A percentile compares a stretch with the other conserved stretches of the same genome.
Evolutionary conservation across 2,888 invertebrate species (phyloP).

Genomic region (Buathra laborator): DNA sequence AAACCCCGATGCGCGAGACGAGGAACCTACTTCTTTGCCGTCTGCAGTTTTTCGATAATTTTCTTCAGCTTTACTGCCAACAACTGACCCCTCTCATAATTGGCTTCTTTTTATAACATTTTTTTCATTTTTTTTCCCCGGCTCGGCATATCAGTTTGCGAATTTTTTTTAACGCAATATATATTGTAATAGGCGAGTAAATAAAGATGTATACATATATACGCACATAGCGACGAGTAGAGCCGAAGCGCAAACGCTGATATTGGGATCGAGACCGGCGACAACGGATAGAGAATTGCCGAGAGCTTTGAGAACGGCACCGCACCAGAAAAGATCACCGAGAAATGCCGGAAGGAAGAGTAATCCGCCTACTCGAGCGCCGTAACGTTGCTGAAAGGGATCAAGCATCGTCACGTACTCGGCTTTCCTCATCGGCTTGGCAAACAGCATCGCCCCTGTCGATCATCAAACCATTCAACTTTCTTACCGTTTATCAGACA

Average conservation of each 20-base stretch:
- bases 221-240: slow-evolving; percentile 81
- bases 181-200: background rate
- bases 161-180: no score
- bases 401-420: slow-evolving; percentile 91
- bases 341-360: slow-evolving; percentile 89
- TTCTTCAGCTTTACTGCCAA: background rate
- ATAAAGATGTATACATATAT: background rate
- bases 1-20: background rate
- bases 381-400: slow-evolving; percentile 90
- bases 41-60: background rate
- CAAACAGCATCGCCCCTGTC: slow-evolving; percentile 89
- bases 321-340: slow-evolving; percentile 91
- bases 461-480: slow-evolving; percentile 12
- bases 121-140: no score
- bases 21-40: background rate
- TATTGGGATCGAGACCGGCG: slow-evolving; percentile 80
- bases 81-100: no score
- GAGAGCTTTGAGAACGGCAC: slow-evolving; percentile 89
- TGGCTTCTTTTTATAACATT: no score
- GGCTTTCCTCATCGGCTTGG: slow-evolving; percentile 89
- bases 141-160: no score
- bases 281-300: slow-evolving; percentile 85
- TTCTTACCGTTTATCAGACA: background rate
- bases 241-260: slow-evolving; percentile 81
- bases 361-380: slow-evolving; percentile 89